phyloP scores from a whole-genome alignment of 2,888 invertebrate species.

The Deroplatys truncata region DNA sequence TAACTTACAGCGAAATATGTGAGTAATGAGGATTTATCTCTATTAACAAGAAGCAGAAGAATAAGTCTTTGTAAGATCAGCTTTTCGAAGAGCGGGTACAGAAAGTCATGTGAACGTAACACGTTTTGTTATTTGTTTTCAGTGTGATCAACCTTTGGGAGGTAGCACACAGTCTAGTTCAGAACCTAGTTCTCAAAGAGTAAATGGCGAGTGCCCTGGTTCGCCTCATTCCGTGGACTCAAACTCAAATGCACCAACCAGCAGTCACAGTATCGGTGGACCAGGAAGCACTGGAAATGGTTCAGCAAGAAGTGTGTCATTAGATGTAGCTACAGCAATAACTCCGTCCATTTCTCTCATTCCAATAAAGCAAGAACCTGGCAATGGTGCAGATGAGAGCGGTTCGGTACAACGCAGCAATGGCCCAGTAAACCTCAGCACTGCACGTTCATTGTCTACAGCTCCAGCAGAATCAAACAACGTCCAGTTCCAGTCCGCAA shows the following conservation, averaged over 20 bases:
- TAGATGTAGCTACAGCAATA: conserved; percentile 53
- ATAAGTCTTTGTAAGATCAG: too few relatives aligned
- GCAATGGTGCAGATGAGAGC: conserved; percentile 38
- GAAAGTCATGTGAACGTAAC: too few relatives aligned
- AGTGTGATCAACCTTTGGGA: conserved; percentile 41
- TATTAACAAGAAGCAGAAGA: too few relatives aligned
- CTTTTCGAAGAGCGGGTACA: too few relatives aligned
- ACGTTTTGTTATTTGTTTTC: not conserved
- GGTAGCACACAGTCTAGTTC: conserved; percentile 39
- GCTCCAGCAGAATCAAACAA: conserved; percentile 34
- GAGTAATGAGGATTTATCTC: too few relatives aligned
- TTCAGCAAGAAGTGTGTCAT: conserved; percentile 22
- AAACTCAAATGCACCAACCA: conserved; percentile 68
- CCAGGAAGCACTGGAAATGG: conserved; percentile 35
- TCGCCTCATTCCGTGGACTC: conserved; percentile 81
- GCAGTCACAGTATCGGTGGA: conserved; percentile 46
- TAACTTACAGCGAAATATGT: too few relatives aligned
- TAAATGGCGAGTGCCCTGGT: conserved; percentile 54
- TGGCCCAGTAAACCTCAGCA: conserved; percentile 43
- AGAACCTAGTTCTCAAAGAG: conserved; percentile 40
- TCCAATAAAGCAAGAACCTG: conserved; percentile 67
- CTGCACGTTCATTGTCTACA: conserved; percentile 34
- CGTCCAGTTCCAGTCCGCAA: conserved; percentile 48
- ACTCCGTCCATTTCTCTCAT: conserved; percentile 83
- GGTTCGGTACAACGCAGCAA: conserved; percentile 33